Evolutionary conservation across 2,113 vertebrate genomes (phyloP).

Genomic region (Murina feae): DNA sequence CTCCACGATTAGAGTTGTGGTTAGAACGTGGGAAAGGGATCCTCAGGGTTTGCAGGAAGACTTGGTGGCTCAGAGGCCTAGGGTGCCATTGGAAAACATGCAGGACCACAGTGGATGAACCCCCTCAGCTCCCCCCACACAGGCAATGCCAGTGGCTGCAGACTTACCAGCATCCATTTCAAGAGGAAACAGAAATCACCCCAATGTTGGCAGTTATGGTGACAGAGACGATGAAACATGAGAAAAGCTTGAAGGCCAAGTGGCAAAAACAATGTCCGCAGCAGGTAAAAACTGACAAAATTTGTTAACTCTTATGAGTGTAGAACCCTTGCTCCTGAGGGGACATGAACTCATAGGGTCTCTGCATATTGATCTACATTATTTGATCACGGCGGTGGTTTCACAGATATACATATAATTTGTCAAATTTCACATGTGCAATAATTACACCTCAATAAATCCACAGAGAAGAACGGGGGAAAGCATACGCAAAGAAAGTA

Average conservation of each 20-base stretch:
- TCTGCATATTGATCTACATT: neutral
- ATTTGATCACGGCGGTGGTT: neutral
- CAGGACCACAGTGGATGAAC: neutral
- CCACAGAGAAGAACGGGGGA: neutral
- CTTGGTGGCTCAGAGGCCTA: neutral
- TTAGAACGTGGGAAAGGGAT: neutral
- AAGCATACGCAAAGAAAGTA: neutral
- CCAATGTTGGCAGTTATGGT: neutral
- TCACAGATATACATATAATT: neutral
- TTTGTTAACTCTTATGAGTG: neutral
- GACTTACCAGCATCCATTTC: neutral
- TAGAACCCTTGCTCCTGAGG: neutral
- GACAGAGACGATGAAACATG: neutral
- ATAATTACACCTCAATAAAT: neutral
- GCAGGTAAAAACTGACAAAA: neutral
- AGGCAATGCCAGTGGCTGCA: neutral
- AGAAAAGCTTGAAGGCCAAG: neutral
- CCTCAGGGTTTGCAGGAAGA: neutral
- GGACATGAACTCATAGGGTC: neutral
- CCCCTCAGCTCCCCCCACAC: fast-evolving
- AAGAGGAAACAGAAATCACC: neutral
- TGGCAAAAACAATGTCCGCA: neutral
- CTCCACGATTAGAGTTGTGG: neutral
- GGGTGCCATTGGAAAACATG: neutral
- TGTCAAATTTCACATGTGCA: neutral